Evolutionary conservation across 2,888 invertebrate genomes (phyloP), one percentile per base, ranked within the genome.

Genomic region (Protodeltote pygarga): DNA sequence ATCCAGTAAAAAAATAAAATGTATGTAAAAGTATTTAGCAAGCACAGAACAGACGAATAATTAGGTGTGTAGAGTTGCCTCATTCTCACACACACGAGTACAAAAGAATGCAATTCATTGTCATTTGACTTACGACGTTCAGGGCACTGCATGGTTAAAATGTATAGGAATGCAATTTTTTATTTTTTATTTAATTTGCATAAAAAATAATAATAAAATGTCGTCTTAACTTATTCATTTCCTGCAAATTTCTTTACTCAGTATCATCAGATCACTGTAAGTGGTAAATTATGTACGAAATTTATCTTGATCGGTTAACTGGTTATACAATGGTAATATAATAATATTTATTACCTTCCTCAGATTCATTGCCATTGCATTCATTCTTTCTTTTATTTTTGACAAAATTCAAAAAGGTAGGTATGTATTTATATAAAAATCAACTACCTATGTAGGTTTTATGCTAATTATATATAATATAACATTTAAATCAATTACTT

Each of bases 211-310:
- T 15, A 28, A 35, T 27, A 35, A 20, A 17, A 53, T 23, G n/a
- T 8, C 2, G 16, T 23, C 8, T 13, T 55, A 33, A 21, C 32
- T 24, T 61, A 42, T 60, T 32, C 6, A 44, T 28, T 65, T 49
- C 59, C 33, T 27, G 37, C 50, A 38, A 44, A 21, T 35, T 37
- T 11, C 23, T 29, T 50, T 41, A 41, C 21, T 6, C 20, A 8
- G 35, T 41, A 49, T 37, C 23, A 37, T 44, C 39, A 27, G 14
- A 13, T 28, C 21, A 16, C n/a, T n/a, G 20, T 14, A 24, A 35
- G 29, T 40, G 25, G 25, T 50, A 31, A 59, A 53, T 55, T 55
- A 65, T 38, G 28, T 45, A 47, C 38, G 10, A 41, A 32, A n/a
- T 34, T 41, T 44, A 50, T 65, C 13, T 29, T 34, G 28, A 41